Conservation (phyloP, 2,113 vertebrate genomes). For the Petroica traversi region DNA sequence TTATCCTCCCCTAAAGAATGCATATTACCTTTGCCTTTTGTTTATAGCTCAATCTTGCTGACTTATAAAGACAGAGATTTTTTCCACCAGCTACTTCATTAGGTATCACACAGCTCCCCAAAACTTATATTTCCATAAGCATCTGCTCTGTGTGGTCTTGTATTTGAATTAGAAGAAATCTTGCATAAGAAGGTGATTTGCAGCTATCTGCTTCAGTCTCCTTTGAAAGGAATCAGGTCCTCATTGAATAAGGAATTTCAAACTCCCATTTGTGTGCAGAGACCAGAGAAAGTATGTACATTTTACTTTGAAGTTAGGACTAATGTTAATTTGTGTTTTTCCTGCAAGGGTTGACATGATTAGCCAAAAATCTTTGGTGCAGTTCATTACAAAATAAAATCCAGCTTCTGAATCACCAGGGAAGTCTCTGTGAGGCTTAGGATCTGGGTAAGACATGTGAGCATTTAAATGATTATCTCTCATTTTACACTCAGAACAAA, state of each 20-base stretch:
- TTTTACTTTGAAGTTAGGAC: slow-evolving; percentile 6
- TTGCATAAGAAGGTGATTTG: not conserved
- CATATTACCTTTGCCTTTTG: not conserved
- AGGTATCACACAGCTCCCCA: not conserved
- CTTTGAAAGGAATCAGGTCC: not conserved
- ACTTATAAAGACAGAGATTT: not conserved
- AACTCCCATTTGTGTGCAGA: not conserved
- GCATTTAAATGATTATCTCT: not conserved
- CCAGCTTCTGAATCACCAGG: not conserved
- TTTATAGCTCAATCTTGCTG: not conserved
- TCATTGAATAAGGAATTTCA: not conserved
- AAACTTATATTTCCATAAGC: not conserved
- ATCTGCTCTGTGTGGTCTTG: not conserved
- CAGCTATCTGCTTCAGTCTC: not conserved
- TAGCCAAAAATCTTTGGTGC: not conserved
- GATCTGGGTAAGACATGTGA: not conserved
- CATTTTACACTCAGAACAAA: not conserved
- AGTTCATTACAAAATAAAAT: not conserved
- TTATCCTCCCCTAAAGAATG: not conserved
- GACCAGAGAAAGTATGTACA: not conserved
- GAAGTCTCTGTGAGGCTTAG: not conserved
- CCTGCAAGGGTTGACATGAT: not conserved
- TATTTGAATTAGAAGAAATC: not conserved
- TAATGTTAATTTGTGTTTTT: slow-evolving; percentile 1
- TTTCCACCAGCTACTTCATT: not conserved